These are phyloP conservation scores for Micromussa lordhowensis DNA, from an alignment of 92 coral and sea anemone genomes.

Conservation along the genomic window DNA sequence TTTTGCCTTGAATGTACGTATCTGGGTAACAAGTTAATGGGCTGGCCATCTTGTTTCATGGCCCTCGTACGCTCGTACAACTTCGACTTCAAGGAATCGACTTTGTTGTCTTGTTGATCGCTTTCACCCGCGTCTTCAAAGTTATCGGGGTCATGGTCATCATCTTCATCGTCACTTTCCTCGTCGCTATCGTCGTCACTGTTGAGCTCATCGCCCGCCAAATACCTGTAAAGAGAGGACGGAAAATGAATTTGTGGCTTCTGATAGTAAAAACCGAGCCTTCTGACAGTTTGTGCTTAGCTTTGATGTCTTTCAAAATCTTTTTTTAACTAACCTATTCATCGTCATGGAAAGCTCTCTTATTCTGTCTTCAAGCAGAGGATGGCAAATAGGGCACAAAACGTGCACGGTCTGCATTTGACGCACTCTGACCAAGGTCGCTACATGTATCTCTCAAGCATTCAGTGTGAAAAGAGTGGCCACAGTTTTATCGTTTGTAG, in stretches of 20 bases:
- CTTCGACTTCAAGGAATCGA: background rate
- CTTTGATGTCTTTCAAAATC: no score
- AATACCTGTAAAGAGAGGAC: slow-evolving; percentile 23
- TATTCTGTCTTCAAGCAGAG: slow-evolving; percentile 24
- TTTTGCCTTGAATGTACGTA: slow-evolving; percentile 1
- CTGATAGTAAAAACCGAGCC: no score
- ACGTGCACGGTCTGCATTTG: background rate
- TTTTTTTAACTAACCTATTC: slow-evolving; percentile 40
- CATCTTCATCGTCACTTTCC: slow-evolving; percentile 27
- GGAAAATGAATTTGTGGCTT: background rate
- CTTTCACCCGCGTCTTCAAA: slow-evolving; percentile 3
- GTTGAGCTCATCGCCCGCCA: slow-evolving; percentile 36
- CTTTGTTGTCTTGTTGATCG: slow-evolving; percentile 23
- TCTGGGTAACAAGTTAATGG: slow-evolving; percentile 6
- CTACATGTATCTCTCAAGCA: background rate
- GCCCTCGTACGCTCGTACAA: background rate
- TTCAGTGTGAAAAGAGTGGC: slow-evolving; percentile 31
- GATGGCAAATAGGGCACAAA: slow-evolving; percentile 34
- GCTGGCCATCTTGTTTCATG: background rate
- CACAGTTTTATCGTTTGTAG: slow-evolving; percentile 16
- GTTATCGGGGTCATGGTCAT: slow-evolving; percentile 29
- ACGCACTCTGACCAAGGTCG: background rate
- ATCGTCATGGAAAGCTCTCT: slow-evolving; percentile 34
- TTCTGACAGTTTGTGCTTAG: no score
- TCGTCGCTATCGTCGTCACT: slow-evolving; percentile 30